Conservation (phyloP, 1,140 invertebrate species). For the Caenorhabditis brenneri region DNA sequence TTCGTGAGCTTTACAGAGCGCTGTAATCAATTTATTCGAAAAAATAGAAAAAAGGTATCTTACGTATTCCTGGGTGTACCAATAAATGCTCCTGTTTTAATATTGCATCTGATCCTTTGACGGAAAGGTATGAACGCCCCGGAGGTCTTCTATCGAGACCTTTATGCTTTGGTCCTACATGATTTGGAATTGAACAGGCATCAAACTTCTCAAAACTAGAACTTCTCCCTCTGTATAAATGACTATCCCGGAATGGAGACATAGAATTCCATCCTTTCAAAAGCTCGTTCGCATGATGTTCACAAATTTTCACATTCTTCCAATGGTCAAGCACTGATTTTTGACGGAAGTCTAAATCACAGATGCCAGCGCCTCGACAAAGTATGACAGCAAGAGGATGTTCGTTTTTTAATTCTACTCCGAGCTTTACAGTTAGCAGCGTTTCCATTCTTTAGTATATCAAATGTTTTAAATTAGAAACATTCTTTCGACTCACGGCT, state of each 20-base stretch:
- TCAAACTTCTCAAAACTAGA: no score
- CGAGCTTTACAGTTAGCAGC: no score
- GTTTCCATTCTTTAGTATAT: no score
- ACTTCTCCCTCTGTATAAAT: not conserved
- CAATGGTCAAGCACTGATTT: not conserved
- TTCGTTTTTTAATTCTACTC: no score
- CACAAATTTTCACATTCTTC: not conserved
- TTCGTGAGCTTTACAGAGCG: not conserved
- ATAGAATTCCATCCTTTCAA: not conserved
- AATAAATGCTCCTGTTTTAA: not conserved
- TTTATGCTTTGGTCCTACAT: not conserved
- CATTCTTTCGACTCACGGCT: no score
- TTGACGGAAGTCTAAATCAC: not conserved
- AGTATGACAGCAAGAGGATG: not conserved
- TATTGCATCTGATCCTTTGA: not conserved
- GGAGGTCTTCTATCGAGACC: not conserved
- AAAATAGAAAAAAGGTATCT: not conserved
- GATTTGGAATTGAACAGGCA: not conserved
- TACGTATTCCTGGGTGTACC: not conserved
- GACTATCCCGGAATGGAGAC: not conserved
- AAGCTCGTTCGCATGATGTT: not conserved
- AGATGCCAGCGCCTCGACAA: not conserved
- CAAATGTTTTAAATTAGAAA: no score
- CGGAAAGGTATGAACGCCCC: not conserved
- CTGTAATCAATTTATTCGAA: not conserved